Base-by-base conservation (phyloP, 2,888 invertebrate species). In the Molorchus minor region DNA sequence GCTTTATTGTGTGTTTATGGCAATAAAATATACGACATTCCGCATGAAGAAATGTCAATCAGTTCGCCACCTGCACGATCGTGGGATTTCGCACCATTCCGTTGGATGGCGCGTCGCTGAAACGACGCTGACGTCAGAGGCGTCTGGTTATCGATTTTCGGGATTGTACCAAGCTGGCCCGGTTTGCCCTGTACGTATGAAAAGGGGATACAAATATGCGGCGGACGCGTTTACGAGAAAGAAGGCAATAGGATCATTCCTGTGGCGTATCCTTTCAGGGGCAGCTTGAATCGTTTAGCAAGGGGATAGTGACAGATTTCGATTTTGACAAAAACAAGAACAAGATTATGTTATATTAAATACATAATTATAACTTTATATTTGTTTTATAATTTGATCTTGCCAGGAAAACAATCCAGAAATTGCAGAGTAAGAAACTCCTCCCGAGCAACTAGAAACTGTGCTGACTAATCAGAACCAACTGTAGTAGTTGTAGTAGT, bases 121-220 rank as follows among this genome's bases (percentile, higher is more conserved):
- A 71, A 72, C 75, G 78, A 70, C 72, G 75, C 75, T 79, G 78
- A 79, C 80, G 80, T 79, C 80, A 80, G 71, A 75, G 77, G 76
- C 79, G 80, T 78, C 80, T 78, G 75, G 78, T 81, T 81, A 82
- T 79, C 81, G 81, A 81, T 79, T 72, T 71, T 69, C 67, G 59
- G 70, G 71, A 69, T 71, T 70, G 73, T 71, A 71, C 72, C 72
- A 70, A 73, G 75, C 71, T 69, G 67, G 71, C 74, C 69, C 68
- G 67, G 69, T 71, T 72, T 70, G n/a, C 67, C 66, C 53, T 56
- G 49, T 56, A 47, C 36, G 52, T 58, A 43, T 64, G 69, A 44
- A 60, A 70, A 66, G 63, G 65, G 67, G 66, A 69, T 40, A 47
- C 29, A 56, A 36, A 58, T 66, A 57, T 58, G 47, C 45, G 29